Evolutionary conservation across 2,113 vertebrate genomes (phyloP), one percentile per base, ranked within the genome.

Genomic region (Chrysemys picta): DNA sequence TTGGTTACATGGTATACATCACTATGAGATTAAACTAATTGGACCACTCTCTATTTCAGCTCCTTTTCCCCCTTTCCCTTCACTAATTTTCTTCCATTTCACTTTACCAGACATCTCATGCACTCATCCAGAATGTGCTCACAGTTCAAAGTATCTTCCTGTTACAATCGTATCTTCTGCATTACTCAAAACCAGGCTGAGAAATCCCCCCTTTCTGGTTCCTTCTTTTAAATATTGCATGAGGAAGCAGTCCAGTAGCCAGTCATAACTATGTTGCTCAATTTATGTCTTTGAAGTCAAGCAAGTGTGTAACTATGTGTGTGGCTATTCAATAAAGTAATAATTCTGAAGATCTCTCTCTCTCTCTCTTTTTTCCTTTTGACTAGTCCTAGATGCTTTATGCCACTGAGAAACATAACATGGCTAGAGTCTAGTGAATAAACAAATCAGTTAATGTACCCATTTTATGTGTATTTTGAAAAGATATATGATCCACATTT

Each of bases 261-360:
- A 82, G 92, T 80, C 76, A 80, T 91, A 90, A 91, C 42, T 10
- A 89, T 93, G 93, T 87, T 86, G 57, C 79, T 97, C 76, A 95
- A 96, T 87, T 94, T 87, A 96, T 85, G 52, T 85, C 85, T 96
- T 93, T 92, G 91, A 92, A 88, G 87, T 84, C 88, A 97, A 97
- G 85, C 5, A 5, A 91, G 80, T 87, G 45, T 84, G 85, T 57
- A 89, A 29, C 38, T 95, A 76, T 75, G 87, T 72, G 81, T 79
- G 79, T 90, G 91, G 97, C 69, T 95, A 87, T 91, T 97, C 88
- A 91, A 96, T 93, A 81, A 96, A 94, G 85, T 94, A 95, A 94
- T 14, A 50, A 53, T 53, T 96, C 1, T 89, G 0, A 91, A 85
- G 49, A 94, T 53, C 35, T 89, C 3, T 92, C 78, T 80, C 79